Base-by-base conservation (phyloP, 2,797 vertebrate species). In the Lycodopsis pacificus region DNA sequence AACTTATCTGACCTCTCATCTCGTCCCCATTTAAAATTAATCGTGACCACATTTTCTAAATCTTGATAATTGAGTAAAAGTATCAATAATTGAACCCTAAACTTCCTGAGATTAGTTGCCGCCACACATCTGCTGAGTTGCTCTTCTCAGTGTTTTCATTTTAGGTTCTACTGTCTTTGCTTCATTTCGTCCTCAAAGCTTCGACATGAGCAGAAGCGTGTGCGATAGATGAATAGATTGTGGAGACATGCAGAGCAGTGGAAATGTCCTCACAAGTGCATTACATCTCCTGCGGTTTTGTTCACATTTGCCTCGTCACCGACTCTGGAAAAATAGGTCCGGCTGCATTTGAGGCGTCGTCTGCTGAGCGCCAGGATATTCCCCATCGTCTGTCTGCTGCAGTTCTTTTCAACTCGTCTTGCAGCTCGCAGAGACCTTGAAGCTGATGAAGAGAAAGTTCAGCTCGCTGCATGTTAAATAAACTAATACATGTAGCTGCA, bases 281-380 rank as follows among this genome's bases (percentile, higher is more conserved):
- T 84, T 34, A 36, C 65, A 73, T 80, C 49, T 64, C 38, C 56
- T 82, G 82, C 25, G 73, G 82, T 86, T 86, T 85, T 65, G 53
- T 76, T 84, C 48, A 46, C 51, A 80, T 80, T 80, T 58, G 32
- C 34, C 51, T 51, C 48, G 20, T 76, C 49, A 81, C 77, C 48
- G 44, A 53, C 71, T 74, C 69, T 84, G 85, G 80, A 85, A 90
- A 90, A 81, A 69, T 0, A 8, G 44, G 34, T 38, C 65, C 56
- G 53, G 65, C 78, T 46, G 61, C n/a, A 20, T 76, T 73, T 75
- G 59, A 79, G 58, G 72, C 20, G n/a, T n/a, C 44, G 12, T 70
- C 75, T 72, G 54, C 65, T 17, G 15, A 34, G 27, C 27, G 70
- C 71, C 78, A 89, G 76, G 22, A 83, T 82, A 84, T 82, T 86